These are phyloP conservation scores for Botrylloides violaceus DNA, from an alignment of 23 tunicate species.

Conservation along the genomic window DNA sequence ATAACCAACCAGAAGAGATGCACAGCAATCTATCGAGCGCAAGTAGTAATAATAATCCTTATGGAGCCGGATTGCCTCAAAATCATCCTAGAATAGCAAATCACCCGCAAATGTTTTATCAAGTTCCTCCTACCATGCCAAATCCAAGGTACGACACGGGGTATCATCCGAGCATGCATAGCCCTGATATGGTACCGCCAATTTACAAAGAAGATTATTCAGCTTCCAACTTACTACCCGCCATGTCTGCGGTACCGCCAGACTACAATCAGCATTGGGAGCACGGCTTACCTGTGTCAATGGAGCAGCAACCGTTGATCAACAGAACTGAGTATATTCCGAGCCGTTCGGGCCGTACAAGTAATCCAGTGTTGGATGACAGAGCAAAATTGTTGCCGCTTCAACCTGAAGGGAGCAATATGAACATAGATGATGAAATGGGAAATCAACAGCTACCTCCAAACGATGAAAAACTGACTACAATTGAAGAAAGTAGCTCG, in stretches of 20 bases:
- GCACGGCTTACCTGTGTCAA: neutral
- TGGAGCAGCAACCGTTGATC: constrained; percentile 6
- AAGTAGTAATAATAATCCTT: constrained; percentile 30
- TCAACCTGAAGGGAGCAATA: neutral
- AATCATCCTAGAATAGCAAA: neutral
- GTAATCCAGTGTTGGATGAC: neutral
- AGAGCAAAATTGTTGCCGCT: neutral
- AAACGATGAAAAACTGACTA: neutral
- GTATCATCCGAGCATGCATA: neutral
- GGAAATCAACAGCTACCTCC: neutral
- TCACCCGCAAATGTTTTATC: neutral
- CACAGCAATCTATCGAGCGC: constrained; percentile 51
- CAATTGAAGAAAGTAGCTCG: neutral
- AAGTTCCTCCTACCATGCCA: constrained; percentile 12
- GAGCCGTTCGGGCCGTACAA: neutral
- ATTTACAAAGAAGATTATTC: constrained; percentile 52
- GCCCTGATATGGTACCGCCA: neutral
- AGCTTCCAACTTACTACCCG: constrained; percentile 55
- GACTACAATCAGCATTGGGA: constrained; percentile 1
- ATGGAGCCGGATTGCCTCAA: constrained; percentile 8
- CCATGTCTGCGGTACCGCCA: constrained; percentile 35
- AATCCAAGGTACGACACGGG: constrained; percentile 3
- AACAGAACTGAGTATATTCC: neutral
- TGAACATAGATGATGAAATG: neutral
- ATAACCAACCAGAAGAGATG: constrained; percentile 31